A percentile compares a stretch with the other conserved stretches of the same genome.
These are phyloP conservation scores for Hydractinia echinata DNA, from an alignment of 30 jellyfish, hydroid and myxozoan genomes.

Conservation along the genomic window DNA sequence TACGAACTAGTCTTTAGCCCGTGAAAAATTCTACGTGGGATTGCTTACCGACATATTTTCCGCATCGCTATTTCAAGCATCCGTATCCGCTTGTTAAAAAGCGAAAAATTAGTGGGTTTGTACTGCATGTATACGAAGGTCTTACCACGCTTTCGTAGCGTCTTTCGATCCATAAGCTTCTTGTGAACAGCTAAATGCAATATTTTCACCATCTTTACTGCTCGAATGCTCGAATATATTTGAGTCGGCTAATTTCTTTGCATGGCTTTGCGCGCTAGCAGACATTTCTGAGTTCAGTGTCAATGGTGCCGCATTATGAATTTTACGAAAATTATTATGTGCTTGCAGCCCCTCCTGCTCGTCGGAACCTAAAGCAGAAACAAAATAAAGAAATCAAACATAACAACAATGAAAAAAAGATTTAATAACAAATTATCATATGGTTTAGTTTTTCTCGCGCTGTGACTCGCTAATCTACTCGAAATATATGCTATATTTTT, in stretches of 20 bases:
- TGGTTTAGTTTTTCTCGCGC: too few species aligned
- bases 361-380: background rate
- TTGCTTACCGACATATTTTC: too few species aligned
- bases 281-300: slow-evolving; percentile 52
- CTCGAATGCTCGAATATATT: slow-evolving; percentile 53
- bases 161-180: slow-evolving; percentile 3
- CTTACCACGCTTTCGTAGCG: slow-evolving; percentile 19
- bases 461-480: too few species aligned
- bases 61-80: too few species aligned
- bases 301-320: slow-evolving; percentile 59
- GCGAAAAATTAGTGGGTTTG: too few species aligned
- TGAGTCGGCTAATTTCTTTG: slow-evolving; percentile 46
- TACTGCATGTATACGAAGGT: background rate
- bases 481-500: too few species aligned
- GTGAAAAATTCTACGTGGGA: too few species aligned
- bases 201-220: slow-evolving; percentile 62
- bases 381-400: too few species aligned
- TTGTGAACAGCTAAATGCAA: slow-evolving; percentile 57
- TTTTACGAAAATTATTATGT: slow-evolving; percentile 62
- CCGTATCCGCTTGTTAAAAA: too few species aligned
- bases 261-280: slow-evolving; percentile 56
- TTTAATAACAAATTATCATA: too few species aligned
- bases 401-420: too few species aligned
- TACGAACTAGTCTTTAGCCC: too few species aligned
- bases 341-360: slow-evolving; percentile 43